A percentile compares a stretch with the other conserved stretches of the same genome.
phyloP scores from a whole-genome alignment of 2,113 vertebrate genomes.

The Emydura subglobosa region DNA sequence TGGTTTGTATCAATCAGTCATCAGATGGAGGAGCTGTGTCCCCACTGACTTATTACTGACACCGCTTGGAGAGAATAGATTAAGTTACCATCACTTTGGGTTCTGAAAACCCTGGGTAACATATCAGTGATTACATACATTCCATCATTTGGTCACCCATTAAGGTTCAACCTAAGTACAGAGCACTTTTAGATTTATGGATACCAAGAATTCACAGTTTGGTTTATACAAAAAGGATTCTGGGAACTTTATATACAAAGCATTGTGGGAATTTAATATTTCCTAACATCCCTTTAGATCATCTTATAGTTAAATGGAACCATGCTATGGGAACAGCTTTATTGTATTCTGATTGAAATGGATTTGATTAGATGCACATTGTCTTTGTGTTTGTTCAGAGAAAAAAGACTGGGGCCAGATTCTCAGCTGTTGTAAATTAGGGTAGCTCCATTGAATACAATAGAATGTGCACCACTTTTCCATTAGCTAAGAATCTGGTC shows the following conservation, averaged over 20 bases:
- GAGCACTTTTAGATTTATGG: neutral
- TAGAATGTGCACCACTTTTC: rapidly evolving
- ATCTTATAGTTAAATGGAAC: neutral
- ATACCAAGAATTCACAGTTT: neutral
- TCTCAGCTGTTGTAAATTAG: neutral
- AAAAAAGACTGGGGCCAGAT: neutral
- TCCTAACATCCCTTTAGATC: neutral
- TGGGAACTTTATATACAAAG: neutral
- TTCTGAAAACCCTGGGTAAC: no score
- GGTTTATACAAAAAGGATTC: neutral
- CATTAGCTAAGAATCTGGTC: neutral
- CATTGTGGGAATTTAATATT: neutral
- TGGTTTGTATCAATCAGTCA: no score
- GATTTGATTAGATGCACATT: neutral
- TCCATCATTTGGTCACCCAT: neutral
- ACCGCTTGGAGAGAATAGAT: no score
- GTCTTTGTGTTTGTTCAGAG: neutral
- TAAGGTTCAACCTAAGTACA: neutral
- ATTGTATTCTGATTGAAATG: neutral
- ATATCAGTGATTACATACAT: neutral
- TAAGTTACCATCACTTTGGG: no score
- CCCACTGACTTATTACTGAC: no score
- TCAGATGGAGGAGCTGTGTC: no score
- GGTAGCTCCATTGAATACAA: neutral
- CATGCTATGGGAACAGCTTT: neutral